phyloP scores from a whole-genome alignment of 2,888 invertebrate species.

The Drosophila ustulata region DNA sequence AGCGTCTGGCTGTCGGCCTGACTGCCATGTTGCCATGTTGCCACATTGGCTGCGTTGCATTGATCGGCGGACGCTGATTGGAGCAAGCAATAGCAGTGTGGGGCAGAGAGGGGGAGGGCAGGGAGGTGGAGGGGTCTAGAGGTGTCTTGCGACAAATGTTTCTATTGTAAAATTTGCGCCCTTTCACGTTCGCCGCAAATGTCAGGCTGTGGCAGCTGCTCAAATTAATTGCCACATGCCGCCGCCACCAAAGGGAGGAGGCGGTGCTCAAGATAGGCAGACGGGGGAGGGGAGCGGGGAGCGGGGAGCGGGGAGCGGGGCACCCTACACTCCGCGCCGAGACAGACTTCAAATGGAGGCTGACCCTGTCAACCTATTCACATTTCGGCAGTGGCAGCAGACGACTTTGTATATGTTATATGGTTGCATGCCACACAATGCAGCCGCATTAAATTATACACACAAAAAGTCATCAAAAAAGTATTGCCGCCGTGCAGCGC shows the following conservation, averaged over 20 bases:
- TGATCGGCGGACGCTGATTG: conserved; percentile 52
- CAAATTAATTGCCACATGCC: conserved; percentile 69
- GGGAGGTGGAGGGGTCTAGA: conserved; percentile 4
- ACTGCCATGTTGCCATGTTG: conserved; percentile 42
- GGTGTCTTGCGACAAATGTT: conserved; percentile 66
- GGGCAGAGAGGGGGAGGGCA: background rate
- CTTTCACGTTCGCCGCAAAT: conserved; percentile 74
- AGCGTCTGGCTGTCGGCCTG: conserved; percentile 10
- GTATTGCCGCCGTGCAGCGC: conserved; percentile 32
- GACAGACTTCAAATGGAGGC: conserved; percentile 28
- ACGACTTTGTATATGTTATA: conserved; percentile 56
- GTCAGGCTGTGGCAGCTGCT: conserved; percentile 59
- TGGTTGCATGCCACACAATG: conserved; percentile 60
- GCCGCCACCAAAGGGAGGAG: background rate
- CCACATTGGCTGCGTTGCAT: conserved; percentile 55
- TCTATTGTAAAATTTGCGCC: conserved; percentile 68
- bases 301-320: background rate
- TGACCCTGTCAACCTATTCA: conserved; percentile 74
- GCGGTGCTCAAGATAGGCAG: background rate
- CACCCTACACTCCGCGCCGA: background rate
- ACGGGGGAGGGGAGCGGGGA: background rate
- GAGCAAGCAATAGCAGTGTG: conserved; percentile 1
- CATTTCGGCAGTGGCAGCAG: conserved; percentile 57
- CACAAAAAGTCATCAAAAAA: conserved; percentile 50
- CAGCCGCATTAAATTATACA: conserved; percentile 70